Evolutionary conservation across 2,888 invertebrate species (phyloP).

Genomic region (Pediacus dermestoides): DNA sequence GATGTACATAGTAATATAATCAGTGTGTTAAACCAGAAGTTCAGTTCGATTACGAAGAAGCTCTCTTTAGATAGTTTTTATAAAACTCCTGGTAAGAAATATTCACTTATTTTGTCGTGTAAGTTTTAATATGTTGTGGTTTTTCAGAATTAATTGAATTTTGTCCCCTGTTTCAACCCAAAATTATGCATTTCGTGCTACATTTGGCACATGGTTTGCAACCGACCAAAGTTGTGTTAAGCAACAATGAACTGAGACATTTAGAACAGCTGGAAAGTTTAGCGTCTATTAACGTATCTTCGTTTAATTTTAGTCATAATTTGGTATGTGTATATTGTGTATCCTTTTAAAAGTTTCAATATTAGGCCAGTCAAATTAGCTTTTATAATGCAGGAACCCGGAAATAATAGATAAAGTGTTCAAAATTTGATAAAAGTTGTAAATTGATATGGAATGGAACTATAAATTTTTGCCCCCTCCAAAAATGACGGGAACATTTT

Average conservation of each 20-base stretch:
- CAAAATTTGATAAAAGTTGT: no score
- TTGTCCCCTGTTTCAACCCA: constrained; percentile 52
- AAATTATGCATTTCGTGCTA: constrained; percentile 51
- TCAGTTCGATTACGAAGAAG: constrained; percentile 36
- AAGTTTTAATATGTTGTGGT: neutral
- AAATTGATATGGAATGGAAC: no score
- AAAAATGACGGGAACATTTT: no score
- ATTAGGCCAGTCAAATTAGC: no score
- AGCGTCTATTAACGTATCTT: constrained; percentile 26
- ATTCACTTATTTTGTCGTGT: constrained; percentile 8
- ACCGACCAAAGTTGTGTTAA: constrained; percentile 37
- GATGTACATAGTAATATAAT: constrained; percentile 50
- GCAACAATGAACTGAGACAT: constrained; percentile 41
- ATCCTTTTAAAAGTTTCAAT: no score
- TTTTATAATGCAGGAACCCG: no score
- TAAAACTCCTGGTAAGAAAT: constrained; percentile 46
- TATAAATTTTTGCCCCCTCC: no score
- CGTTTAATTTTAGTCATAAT: constrained; percentile 40
- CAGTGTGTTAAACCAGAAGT: constrained; percentile 45
- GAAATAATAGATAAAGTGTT: no score
- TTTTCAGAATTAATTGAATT: constrained; percentile 41
- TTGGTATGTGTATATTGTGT: no score
- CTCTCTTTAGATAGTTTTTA: constrained; percentile 50
- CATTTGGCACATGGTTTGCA: constrained; percentile 37
- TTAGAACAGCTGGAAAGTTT: constrained; percentile 42